Conservation (phyloP, 2,113 vertebrate genomes). For the Leucosticte australis region DNA sequence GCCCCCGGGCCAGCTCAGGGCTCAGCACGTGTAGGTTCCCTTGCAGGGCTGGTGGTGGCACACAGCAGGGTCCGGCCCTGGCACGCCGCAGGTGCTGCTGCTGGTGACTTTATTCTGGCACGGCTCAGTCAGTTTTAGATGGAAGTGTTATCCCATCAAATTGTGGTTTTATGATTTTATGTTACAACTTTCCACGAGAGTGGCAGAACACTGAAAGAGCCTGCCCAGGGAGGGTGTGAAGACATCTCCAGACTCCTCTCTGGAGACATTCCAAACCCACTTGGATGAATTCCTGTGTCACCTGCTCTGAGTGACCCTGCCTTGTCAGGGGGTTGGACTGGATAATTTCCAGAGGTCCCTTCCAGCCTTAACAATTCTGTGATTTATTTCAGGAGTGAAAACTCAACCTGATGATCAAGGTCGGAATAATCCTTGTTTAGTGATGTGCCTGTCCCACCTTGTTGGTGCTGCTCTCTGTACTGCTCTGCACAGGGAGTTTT, state of each 20-base stretch:
- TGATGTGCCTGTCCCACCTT: rapidly evolving
- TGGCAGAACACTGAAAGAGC: not conserved
- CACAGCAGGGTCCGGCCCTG: not conserved
- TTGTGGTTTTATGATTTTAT: not conserved
- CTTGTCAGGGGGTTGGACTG: not conserved
- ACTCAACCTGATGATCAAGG: not conserved
- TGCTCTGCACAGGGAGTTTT: not conserved
- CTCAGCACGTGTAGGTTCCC: not conserved
- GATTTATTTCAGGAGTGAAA: not conserved
- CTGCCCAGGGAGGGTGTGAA: not conserved
- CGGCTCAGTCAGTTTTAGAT: rapidly evolving
- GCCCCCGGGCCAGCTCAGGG: not conserved
- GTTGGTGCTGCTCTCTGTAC: rapidly evolving
- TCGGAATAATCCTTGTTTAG: rapidly evolving
- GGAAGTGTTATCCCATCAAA: not conserved
- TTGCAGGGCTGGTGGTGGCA: not conserved
- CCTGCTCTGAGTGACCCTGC: not conserved
- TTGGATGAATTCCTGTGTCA: not conserved
- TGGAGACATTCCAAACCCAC: not conserved
- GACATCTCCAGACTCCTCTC: not conserved
- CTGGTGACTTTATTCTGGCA: not conserved
- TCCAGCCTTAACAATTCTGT: not conserved
- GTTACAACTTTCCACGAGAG: not conserved
- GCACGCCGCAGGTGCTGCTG: rapidly evolving
- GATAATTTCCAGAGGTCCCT: not conserved